phyloP scores from a whole-genome alignment of 2,888 invertebrate genomes.

The Arge pagana region DNA sequence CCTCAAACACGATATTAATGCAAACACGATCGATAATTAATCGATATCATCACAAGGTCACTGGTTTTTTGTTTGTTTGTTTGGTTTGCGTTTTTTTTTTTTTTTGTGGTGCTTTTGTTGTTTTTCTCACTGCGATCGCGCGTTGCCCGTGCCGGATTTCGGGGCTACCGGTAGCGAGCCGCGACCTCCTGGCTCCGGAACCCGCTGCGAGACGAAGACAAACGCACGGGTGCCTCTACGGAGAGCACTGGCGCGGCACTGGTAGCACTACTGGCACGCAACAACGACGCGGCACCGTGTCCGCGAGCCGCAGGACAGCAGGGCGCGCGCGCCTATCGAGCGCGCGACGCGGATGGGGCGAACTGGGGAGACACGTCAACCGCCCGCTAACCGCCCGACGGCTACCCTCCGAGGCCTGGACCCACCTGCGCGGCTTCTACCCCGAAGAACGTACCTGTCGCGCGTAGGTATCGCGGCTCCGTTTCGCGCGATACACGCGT shows the following conservation, averaged over 20 bases:
- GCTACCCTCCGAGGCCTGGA: conserved; percentile 17
- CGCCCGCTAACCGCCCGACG: conserved; percentile 21
- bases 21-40: too few relatives aligned
- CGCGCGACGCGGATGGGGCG: conserved; percentile 31
- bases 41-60: too few relatives aligned
- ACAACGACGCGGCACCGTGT: conserved; percentile 31
- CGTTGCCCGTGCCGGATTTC: conserved; percentile 9
- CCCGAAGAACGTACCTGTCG: not conserved
- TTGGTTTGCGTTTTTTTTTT: too few relatives aligned
- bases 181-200: conserved; percentile 23
- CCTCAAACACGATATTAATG: too few relatives aligned
- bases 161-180: conserved; percentile 18
- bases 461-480: not conserved
- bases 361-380: conserved; percentile 22
- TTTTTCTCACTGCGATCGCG: conserved; percentile 2
- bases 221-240: conserved; percentile 54
- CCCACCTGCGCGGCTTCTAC: conserved; percentile 4
- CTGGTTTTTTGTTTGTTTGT: too few relatives aligned
- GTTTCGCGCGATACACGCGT: not conserved
- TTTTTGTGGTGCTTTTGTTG: too few relatives aligned
- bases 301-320: conserved; percentile 33
- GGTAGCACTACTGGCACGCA: too few relatives aligned
- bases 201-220: conserved; percentile 36
- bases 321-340: conserved; percentile 50
- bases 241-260: conserved; percentile 49